These are phyloP conservation scores for Syrista parreyssii DNA, from an alignment of 2,888 invertebrate species.

Conservation along the genomic window DNA sequence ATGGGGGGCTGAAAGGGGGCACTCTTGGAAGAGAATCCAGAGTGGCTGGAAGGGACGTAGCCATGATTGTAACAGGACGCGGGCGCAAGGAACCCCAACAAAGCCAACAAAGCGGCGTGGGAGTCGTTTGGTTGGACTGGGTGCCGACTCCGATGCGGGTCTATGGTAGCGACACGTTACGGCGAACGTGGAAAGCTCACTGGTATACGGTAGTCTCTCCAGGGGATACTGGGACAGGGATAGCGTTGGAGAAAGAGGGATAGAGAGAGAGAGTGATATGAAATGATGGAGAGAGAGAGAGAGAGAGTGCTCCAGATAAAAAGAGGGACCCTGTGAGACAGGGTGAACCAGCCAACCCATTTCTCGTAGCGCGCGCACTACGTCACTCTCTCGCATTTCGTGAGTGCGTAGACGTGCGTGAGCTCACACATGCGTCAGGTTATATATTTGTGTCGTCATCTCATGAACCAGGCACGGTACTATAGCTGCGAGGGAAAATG, in stretches of 20 bases:
- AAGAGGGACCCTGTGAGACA: neutral
- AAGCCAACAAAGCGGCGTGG: constrained; percentile 23
- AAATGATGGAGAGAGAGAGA: neutral
- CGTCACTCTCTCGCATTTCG: neutral
- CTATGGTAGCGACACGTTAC: constrained; percentile 1
- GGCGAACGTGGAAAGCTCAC: neutral
- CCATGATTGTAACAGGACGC: constrained; percentile 28
- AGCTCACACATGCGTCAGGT: neutral
- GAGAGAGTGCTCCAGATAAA: neutral
- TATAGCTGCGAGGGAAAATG: constrained; percentile 8
- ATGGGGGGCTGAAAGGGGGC: neutral
- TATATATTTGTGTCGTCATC: neutral
- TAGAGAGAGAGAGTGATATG: too few relatives aligned
- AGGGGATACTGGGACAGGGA: neutral
- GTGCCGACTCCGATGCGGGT: constrained; percentile 1
- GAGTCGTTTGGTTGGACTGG: constrained; percentile 2
- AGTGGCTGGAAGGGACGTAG: constrained; percentile 19
- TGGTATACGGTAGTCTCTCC: neutral
- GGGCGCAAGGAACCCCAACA: constrained; percentile 33
- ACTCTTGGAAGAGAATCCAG: neutral
- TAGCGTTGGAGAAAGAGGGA: neutral
- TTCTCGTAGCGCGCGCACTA: neutral
- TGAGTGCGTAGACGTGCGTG: neutral
- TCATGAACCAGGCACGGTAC: neutral
- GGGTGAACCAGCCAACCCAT: neutral